Evolutionary conservation across 1,140 invertebrate genomes (phyloP).

Genomic region (Microplitis mediator): DNA sequence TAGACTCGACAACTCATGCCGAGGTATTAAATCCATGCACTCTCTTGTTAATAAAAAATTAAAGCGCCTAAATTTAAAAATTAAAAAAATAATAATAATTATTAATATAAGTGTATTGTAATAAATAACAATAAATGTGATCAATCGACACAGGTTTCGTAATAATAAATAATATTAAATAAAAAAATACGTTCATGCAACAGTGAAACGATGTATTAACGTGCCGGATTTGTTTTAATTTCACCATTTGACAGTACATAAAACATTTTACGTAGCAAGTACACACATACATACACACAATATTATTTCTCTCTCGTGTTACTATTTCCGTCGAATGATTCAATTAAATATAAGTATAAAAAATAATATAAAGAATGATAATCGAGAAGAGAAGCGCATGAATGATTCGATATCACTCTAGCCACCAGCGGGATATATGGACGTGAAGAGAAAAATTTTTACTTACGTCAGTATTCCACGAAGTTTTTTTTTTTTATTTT

Average conservation of each 20-base stretch:
- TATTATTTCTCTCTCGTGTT: background rate
- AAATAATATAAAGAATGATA: slow-evolving; percentile 11
- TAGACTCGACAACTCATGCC: background rate
- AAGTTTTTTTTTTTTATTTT: background rate
- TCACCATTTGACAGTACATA: background rate
- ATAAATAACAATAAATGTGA: too few relatives aligned
- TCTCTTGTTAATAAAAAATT: slow-evolving; percentile 25
- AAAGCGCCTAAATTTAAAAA: slow-evolving; percentile 26
- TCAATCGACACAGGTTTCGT: too few relatives aligned
- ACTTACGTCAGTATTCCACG: slow-evolving; percentile 23
- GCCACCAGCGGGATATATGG: background rate
- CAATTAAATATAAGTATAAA: slow-evolving; percentile 2
- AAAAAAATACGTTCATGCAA: too few relatives aligned
- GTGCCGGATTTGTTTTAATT: too few relatives aligned
- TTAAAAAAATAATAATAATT: slow-evolving; percentile 22
- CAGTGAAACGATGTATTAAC: too few relatives aligned
- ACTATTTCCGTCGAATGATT: slow-evolving; percentile 22
- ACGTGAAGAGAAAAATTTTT: slow-evolving; percentile 1
- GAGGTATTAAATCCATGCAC: background rate
- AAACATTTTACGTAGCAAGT: background rate
- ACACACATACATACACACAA: background rate
- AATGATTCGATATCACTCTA: slow-evolving; percentile 14
- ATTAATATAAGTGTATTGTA: too few relatives aligned
- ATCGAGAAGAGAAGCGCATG: slow-evolving; percentile 14
- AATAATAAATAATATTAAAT: too few relatives aligned